A percentile compares a stretch with the other conserved stretches of the same genome.
phyloP scores from a whole-genome alignment of 2,797 vertebrate genomes.

The Acrossocheilus fasciatus region DNA sequence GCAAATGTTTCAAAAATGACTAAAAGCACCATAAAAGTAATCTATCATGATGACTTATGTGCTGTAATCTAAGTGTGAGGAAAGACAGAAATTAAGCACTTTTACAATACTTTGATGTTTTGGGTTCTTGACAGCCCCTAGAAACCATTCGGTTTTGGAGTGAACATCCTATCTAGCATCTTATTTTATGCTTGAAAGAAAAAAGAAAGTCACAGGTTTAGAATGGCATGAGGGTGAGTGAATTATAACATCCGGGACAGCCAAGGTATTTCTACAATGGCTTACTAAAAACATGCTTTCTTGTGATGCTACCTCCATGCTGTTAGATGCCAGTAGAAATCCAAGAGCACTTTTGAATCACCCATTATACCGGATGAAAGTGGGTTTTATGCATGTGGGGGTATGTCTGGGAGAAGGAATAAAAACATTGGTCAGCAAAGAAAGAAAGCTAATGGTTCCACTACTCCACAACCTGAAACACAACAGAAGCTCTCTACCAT shows the following conservation, averaged over 20 bases:
- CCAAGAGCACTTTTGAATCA: neutral
- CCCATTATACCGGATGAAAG: neutral
- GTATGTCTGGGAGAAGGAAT: constrained; percentile 53
- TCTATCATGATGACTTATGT: neutral
- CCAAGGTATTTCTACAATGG: neutral
- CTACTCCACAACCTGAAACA: constrained; percentile 50
- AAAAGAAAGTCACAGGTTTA: neutral
- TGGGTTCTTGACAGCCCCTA: neutral
- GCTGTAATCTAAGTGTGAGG: neutral
- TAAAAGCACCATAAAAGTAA: neutral
- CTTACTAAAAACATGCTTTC: neutral
- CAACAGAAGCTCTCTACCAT: constrained; percentile 44
- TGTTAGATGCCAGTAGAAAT: neutral
- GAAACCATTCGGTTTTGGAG: neutral
- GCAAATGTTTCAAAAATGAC: neutral
- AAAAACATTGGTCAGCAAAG: constrained; percentile 46
- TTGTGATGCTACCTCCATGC: constrained; percentile 7
- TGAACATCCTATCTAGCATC: neutral
- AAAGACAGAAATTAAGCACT: neutral
- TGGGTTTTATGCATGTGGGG: constrained; percentile 43
- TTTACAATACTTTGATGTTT: neutral
- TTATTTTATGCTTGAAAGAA: constrained; percentile 1
- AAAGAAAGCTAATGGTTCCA: constrained; percentile 66
- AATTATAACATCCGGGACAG: neutral
- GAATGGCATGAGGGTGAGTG: constrained; percentile 7